phyloP scores from a whole-genome alignment of 2,113 vertebrate genomes.

The Symphodus melops region DNA sequence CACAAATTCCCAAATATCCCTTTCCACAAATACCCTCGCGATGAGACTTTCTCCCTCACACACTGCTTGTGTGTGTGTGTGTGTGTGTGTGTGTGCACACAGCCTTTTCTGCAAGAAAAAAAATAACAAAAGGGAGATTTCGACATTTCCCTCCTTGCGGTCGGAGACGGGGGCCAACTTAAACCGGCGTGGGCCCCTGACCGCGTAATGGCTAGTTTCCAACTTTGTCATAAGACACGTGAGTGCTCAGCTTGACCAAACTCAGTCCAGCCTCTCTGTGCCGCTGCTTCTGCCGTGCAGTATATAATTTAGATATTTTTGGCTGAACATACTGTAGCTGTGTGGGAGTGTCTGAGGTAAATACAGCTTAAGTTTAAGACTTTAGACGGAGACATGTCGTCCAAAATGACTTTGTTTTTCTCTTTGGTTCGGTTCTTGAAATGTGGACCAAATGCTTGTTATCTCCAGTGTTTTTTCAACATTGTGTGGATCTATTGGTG shows the following conservation, averaged over 20 bases:
- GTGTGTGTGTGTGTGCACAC: constrained; percentile 60
- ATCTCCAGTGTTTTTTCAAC: not conserved
- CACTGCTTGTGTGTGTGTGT: constrained; percentile 58
- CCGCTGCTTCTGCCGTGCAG: constrained; percentile 35
- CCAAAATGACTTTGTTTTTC: constrained; percentile 35
- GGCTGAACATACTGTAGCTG: constrained; percentile 23
- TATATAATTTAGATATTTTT: constrained; percentile 69
- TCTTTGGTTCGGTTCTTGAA: not conserved
- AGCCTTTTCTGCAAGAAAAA: constrained; percentile 30
- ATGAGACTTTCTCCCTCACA: constrained; percentile 36
- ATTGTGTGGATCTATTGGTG: not conserved
- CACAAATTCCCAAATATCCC: constrained; percentile 63
- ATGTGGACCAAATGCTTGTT: not conserved
- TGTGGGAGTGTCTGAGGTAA: constrained; percentile 49
- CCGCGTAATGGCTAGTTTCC: constrained; percentile 26
- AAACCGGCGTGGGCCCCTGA: constrained; percentile 7
- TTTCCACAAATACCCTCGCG: constrained; percentile 46
- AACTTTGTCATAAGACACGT: constrained; percentile 44
- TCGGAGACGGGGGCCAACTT: constrained; percentile 30
- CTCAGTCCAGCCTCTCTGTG: constrained; percentile 13
- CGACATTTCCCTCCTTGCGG: constrained; percentile 49
- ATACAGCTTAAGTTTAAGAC: constrained; percentile 39
- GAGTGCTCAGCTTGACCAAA: constrained; percentile 27
- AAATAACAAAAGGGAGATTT: constrained; percentile 63
- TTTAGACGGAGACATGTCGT: constrained; percentile 29